phyloP scores from a whole-genome alignment of 92 coral and sea anemone genomes.

The Phenganax stokvisi region DNA sequence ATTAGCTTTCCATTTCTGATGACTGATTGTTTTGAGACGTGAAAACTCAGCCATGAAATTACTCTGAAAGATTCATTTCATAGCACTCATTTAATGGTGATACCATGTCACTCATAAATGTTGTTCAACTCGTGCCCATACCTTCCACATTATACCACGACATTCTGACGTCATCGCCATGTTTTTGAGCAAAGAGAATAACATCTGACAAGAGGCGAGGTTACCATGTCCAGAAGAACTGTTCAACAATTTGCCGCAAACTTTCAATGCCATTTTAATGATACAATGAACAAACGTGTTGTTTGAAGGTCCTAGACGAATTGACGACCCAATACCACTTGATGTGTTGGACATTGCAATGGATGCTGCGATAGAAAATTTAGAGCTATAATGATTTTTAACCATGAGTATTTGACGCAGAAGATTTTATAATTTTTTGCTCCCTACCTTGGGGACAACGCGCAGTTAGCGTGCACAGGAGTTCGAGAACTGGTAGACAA shows the following conservation, averaged over 20 bases:
- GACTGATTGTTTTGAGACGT: slow-evolving; percentile 66
- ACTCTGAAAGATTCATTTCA: slow-evolving; percentile 48
- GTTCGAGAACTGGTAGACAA: slow-evolving; percentile 58
- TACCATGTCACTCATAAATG: no score
- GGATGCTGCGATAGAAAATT: slow-evolving; percentile 41
- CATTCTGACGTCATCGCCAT: slow-evolving; percentile 76
- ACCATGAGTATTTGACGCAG: background rate
- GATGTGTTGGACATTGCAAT: slow-evolving; percentile 57
- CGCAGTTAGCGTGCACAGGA: slow-evolving; percentile 73
- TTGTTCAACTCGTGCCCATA: slow-evolving; percentile 10
- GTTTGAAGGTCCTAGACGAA: slow-evolving; percentile 38
- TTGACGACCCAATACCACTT: slow-evolving; percentile 45
- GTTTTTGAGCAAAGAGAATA: slow-evolving; percentile 64
- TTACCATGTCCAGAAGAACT: slow-evolving; percentile 58
- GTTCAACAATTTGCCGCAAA: slow-evolving; percentile 58
- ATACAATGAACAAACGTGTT: slow-evolving; percentile 76
- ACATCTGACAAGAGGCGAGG: slow-evolving; percentile 56
- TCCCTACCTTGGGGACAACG: slow-evolving; percentile 67
- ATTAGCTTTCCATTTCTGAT: slow-evolving; percentile 53
- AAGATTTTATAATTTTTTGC: background rate
- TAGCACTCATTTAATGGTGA: background rate
- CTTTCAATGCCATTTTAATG: slow-evolving; percentile 60
- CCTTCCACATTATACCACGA: slow-evolving; percentile 95
- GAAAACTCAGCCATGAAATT: slow-evolving; percentile 83
- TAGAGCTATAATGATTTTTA: background rate